Base-by-base conservation (phyloP, 2,888 invertebrate species). In the Athripsodes cinereus region DNA sequence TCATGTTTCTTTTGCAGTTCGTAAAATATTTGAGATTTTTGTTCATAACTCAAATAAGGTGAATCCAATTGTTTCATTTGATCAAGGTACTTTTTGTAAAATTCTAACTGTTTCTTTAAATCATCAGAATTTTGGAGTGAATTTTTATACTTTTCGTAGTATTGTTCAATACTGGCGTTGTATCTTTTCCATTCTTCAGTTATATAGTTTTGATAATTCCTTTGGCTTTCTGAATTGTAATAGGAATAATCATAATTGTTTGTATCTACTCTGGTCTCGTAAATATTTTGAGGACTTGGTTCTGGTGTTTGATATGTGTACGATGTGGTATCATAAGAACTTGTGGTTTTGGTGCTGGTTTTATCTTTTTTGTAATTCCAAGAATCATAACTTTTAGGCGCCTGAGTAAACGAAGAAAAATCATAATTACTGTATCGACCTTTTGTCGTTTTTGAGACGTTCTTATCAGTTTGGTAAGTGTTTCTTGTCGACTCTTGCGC, bases 1-100 rank as follows among this genome's bases (percentile, higher is more conserved):
- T 54, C 35, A 40, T 63, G 57, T 22, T 59, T 59, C 22, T 57
- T 34, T 46, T 57, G 46, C 55, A 63, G 51, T n/a, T 52, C 51
- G 31, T 52, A 16, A 35, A 31, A 59, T 1, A 59, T 16, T 16
- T 50, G 20, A 3, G 18, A 35, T 22, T 58, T 49, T 6, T 35
- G 26, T 44, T 62, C 58, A 47, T 53, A 55, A 40, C 50, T 58
- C 21, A 55, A 49, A 18, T 52, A 51, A 8, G 49, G 44, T n/a
- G 48, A 48, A 13, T 54, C 26, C 19, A 59, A 31, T 19, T 53
- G 49, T 26, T 53, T 44, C 51, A 59, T 26, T 22, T 58, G 50
- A 2, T 59, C 48, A 1, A 59, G 26, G 31, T 63, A 63, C 2
- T 59, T 54, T 11, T 53, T 20, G 55, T 63, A 63, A n/a, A 50